A percentile compares a stretch with the other conserved stretches of the same genome.
Evolutionary conservation across 2,113 vertebrate genomes (phyloP).

Genomic region (Antechinus stuartii): DNA sequence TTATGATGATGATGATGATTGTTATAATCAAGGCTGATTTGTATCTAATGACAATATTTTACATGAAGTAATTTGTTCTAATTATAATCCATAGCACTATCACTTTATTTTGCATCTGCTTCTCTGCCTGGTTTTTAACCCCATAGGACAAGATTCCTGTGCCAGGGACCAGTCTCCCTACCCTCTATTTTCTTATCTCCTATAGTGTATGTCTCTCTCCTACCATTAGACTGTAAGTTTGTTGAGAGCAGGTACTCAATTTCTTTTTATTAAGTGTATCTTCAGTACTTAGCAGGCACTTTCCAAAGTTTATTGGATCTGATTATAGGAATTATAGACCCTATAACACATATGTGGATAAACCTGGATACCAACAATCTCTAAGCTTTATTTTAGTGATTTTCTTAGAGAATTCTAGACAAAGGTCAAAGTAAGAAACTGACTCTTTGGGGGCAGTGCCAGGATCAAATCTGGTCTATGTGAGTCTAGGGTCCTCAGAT

Average conservation of each 20-base stretch:
- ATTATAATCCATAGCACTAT: background rate
- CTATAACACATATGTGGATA: background rate
- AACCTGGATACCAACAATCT: background rate
- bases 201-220: too few relatives aligned
- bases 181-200: too few relatives aligned
- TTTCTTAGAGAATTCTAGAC: background rate
- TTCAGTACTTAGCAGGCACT: background rate
- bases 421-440: background rate
- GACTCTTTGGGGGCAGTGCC: background rate
- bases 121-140: background rate
- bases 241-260: too few relatives aligned
- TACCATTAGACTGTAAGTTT: background rate
- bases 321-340: background rate
- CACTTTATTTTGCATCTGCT: background rate
- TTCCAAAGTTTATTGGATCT: background rate
- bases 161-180: background rate
- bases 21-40: background rate
- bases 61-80: background rate
- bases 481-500: background rate
- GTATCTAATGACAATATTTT: background rate
- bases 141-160: background rate
- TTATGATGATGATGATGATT: too few relatives aligned
- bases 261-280: background rate
- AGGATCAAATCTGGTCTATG: background rate
- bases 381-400: background rate